Evolutionary conservation across 2,888 invertebrate species (phyloP).

Genomic region (Dicycla oo): DNA sequence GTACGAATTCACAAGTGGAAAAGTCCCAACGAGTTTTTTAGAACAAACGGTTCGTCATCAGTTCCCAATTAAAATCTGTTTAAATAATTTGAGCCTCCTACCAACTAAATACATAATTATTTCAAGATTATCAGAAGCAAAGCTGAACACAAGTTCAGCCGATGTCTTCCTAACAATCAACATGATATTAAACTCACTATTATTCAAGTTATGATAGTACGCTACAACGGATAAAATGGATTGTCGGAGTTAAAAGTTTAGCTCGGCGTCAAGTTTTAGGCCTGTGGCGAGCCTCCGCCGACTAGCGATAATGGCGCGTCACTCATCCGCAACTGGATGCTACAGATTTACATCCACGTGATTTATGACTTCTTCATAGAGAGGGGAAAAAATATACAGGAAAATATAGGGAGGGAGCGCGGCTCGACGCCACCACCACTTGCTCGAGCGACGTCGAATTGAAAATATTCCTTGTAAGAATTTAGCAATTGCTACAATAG

Average conservation of each 20-base stretch:
- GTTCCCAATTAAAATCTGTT: not conserved
- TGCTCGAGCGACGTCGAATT: constrained; percentile 67
- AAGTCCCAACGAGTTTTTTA: not conserved
- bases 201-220: constrained; percentile 60
- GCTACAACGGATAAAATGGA: constrained; percentile 71
- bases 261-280: constrained; percentile 81
- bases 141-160: constrained; percentile 41
- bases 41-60: not conserved
- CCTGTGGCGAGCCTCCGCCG: constrained; percentile 71
- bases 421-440: constrained; percentile 58
- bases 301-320: constrained; percentile 88
- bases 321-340: constrained; percentile 88
- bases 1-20: not conserved
- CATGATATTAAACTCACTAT: constrained; percentile 56
- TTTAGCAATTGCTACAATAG: constrained; percentile 64
- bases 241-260: constrained; percentile 73
- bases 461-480: constrained; percentile 70
- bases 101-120: constrained; percentile 26
- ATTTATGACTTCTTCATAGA: constrained; percentile 90
- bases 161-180: constrained; percentile 42
- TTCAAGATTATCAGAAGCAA: constrained; percentile 37
- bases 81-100: not conserved
- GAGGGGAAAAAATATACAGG: constrained; percentile 86
- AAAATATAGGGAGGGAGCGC: constrained; percentile 75
- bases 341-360: constrained; percentile 89